Base-by-base conservation (phyloP, 1,140 invertebrate species). In the Periplaneta americana region DNA sequence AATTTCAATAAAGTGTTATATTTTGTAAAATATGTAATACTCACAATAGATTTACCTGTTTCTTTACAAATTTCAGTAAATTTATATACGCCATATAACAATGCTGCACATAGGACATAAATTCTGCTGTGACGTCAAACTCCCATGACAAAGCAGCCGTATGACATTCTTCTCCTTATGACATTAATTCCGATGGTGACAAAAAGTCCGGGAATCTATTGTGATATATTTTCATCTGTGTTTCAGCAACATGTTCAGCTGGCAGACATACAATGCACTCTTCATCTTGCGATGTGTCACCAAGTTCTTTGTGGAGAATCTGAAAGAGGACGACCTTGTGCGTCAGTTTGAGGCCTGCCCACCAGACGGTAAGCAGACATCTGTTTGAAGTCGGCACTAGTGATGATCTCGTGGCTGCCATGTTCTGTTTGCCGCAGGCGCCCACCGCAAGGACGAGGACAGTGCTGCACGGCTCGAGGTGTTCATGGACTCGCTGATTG, bases 181-280 rank as follows among this genome's bases (percentile, higher is more conserved):
- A n/a, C n/a, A n/a, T n/a, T n/a, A n/a, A n/a, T n/a, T 57, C 39
- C 22, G 39, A 13, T 57, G 39, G 13, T 57, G 39, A 13, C 39
- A 15, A 57, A 57, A 22, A 57, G 13, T 15, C 22, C 13, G 39
- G 13, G 13, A 22, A 15, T 57, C 22, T 57, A 22, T 22, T 57
- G 39, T 57, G 39, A 57, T 57, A 22, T 15, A 57, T 15, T 57
- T 57, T 13, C 39, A 57, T 57, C 39, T 15, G 39, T 75, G 36
- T 91, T 93, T 80, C 88, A 98, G 96, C 87, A 95, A 95, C 84
- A 93, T 98, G 88, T 94, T 97, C 84, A 94, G 95, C 75, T 99
- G 97, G 97, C 98, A 99, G 88, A 94, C 96, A 0, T 97, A 96
- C 87, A 99, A 99, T 90, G 95, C 96, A 0, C 88, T 99, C 36